A percentile compares a stretch with the other conserved stretches of the same genome.
phyloP scores from a whole-genome alignment of 2,888 invertebrate species.

The Euzetes globulus region DNA sequence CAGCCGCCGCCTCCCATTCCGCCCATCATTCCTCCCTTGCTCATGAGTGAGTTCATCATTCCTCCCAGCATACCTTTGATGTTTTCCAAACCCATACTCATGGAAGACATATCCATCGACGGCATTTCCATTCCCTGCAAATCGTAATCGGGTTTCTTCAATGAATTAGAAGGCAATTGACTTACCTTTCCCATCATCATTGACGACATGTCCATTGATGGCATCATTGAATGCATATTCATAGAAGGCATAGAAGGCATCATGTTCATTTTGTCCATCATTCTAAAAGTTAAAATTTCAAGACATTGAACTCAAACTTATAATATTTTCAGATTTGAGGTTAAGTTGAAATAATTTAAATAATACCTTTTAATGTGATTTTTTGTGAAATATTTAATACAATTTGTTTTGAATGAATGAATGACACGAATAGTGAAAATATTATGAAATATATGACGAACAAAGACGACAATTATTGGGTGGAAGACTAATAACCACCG shows the following conservation, averaged over 20 bases:
- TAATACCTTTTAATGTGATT: too few relatives aligned
- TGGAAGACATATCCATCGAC: not conserved
- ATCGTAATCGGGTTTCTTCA: not conserved
- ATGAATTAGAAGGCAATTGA: not conserved
- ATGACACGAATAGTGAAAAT: not conserved
- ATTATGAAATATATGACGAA: not conserved
- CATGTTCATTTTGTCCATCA: not conserved
- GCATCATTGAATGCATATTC: not conserved
- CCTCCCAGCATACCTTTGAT: not conserved
- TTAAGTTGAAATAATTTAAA: too few relatives aligned
- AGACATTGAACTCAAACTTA: too few relatives aligned
- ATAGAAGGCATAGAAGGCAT: not conserved
- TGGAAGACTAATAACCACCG: constrained; percentile 6
- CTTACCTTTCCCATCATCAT: not conserved
- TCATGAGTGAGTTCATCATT: not conserved
- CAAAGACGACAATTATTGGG: not conserved
- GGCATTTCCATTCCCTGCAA: not conserved
- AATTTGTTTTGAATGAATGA: not conserved
- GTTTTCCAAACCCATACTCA: not conserved
- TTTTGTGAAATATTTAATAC: too few relatives aligned
- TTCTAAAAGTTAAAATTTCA: too few relatives aligned
- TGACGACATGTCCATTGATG: not conserved
- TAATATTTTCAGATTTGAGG: too few relatives aligned
- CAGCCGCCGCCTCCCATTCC: not conserved
- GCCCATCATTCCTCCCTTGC: not conserved